These are phyloP conservation scores for Masticophis lateralis DNA, from an alignment of 2,797 vertebrate genomes.

Conservation along the genomic window DNA sequence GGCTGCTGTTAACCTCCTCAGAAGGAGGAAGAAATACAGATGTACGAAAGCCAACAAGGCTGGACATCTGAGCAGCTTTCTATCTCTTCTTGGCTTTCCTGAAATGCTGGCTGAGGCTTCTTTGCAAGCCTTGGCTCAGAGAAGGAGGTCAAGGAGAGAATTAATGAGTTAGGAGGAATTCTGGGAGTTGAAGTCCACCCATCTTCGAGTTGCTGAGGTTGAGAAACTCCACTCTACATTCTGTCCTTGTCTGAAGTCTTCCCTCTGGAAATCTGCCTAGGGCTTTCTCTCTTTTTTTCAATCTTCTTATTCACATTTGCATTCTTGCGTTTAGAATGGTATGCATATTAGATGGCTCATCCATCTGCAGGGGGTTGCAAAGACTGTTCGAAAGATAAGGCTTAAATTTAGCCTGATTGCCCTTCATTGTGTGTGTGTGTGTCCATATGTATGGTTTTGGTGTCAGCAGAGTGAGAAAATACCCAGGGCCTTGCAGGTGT, in stretches of 20 bases:
- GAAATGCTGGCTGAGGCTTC: neutral
- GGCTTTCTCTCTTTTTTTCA: neutral
- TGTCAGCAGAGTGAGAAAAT: slow-evolving; percentile 6
- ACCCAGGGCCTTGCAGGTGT: slow-evolving; percentile 47
- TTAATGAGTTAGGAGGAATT: neutral
- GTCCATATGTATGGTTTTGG: neutral
- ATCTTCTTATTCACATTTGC: neutral
- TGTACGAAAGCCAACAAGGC: too few species aligned
- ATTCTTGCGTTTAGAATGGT: neutral
- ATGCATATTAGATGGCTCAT: neutral
- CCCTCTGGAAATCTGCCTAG: neutral
- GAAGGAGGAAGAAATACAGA: neutral
- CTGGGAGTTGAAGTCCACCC: neutral
- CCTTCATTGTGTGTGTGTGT: neutral
- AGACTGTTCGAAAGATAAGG: neutral
- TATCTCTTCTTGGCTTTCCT: neutral
- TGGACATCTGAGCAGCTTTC: neutral
- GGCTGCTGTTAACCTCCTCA: neutral
- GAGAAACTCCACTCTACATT: neutral
- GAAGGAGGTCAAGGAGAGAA: neutral
- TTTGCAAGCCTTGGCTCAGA: neutral
- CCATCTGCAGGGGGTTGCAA: neutral
- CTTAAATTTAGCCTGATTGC: neutral
- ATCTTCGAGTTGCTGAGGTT: neutral
- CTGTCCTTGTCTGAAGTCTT: neutral